A percentile compares a stretch with the other conserved stretches of the same genome.
Evolutionary conservation across 2,888 invertebrate genomes (phyloP).

Genomic region (Drosophila prolongata): DNA sequence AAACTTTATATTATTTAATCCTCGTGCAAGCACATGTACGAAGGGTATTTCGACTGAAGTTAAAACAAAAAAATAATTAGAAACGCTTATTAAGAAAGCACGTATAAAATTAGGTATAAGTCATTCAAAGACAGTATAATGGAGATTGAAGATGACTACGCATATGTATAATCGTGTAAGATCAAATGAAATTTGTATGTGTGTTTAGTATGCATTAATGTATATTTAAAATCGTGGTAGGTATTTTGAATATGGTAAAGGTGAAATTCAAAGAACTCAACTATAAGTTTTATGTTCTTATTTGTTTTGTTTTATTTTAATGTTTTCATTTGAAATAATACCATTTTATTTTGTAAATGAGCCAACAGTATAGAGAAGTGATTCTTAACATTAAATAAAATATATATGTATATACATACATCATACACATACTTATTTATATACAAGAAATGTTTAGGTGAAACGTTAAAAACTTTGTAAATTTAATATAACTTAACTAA

Average conservation of each 20-base stretch:
- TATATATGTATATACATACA: constrained; percentile 41
- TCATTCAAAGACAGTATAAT: constrained; percentile 23
- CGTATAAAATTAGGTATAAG: constrained; percentile 57
- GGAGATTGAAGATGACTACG: background rate
- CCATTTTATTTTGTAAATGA: constrained; percentile 59
- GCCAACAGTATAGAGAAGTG: constrained; percentile 62
- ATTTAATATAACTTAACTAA: constrained; percentile 55
- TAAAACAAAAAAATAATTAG: constrained; percentile 38
- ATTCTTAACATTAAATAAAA: constrained; percentile 36
- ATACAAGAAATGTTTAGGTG: constrained; percentile 71
- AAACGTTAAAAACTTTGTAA: constrained; percentile 72
- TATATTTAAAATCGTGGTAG: constrained; percentile 59
- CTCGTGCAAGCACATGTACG: constrained; percentile 47
- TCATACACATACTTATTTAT: constrained; percentile 30
- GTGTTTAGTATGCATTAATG: constrained; percentile 48
- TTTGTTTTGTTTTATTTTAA: constrained; percentile 61
- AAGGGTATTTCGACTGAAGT: constrained; percentile 66
- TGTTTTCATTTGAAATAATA: constrained; percentile 41
- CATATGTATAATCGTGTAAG: constrained; percentile 7
- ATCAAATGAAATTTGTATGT: constrained; percentile 25
- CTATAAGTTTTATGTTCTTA: constrained; percentile 73
- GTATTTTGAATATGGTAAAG: constrained; percentile 78
- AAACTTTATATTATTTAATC: constrained; percentile 27
- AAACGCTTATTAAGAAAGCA: constrained; percentile 42
- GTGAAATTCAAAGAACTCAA: constrained; percentile 73